Base-by-base conservation (phyloP, 2,797 vertebrate species). In the Mus minutoides region DNA sequence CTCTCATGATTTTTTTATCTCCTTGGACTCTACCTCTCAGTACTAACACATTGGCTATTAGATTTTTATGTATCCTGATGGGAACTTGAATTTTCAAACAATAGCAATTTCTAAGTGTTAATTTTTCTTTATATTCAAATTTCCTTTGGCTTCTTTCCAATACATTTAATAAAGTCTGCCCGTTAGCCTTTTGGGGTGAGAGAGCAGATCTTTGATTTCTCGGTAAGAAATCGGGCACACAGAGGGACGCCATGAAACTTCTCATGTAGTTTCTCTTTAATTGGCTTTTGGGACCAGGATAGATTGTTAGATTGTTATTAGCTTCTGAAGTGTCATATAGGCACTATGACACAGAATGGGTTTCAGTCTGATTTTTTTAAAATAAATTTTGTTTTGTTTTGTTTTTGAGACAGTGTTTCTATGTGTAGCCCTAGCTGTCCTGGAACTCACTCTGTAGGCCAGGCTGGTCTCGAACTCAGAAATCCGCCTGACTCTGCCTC, bases 201-300 rank as follows among this genome's bases (percentile, higher is more conserved):
- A 96, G 87, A 96, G 21, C 24, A 90, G 54, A 69, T 82, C n/a
- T 83, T 86, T 79, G 64, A 84, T 37, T 17, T 90, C 21, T 88
- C 8, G 14, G 37, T 71, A 34, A 92, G 37, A 95, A 95, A 76
- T 77, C 80, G 24, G 76, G 22, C 49, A 60, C 16, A 46, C 60
- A 85, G 21, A 90, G 71, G 19, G 11, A 29, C 88, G 56, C n/a
- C 26, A 85, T 90, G 54, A 92, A 6, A 92, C 54, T 95, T 92
- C 34, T 54, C 78, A 3, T 26, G 6, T 54, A 79, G 16, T 56
- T 26, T 58, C 62, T 26, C 19, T 6, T 64, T 88, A 79, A 71
- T 22, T 76, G 84, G 16, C n/a, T 69, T 78, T 24, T 69, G 58
- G 37, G 40, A n/a, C 90, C 92, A 83, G 54, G 85, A 43, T 37